A percentile compares a stretch with the other conserved stretches of the same genome.
phyloP scores from a whole-genome alignment of 2,797 vertebrate species.

The Pseudochirops cupreus region DNA sequence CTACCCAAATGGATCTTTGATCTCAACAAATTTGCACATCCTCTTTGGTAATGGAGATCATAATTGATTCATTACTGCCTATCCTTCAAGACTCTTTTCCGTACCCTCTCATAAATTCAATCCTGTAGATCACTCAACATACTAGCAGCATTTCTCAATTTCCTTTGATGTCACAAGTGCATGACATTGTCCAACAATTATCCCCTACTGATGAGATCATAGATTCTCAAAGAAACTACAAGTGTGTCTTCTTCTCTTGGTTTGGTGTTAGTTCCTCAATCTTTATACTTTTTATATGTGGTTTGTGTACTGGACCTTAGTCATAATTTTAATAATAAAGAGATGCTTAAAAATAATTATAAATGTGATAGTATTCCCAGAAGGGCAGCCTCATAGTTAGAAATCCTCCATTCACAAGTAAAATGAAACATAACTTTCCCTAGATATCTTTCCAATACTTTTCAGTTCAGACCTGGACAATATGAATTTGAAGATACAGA shows the following conservation, averaged over 20 bases:
- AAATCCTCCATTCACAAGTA: neutral
- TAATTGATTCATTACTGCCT: neutral
- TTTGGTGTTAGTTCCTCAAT: slow-evolving; percentile 1
- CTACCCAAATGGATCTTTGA: neutral
- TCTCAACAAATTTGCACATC: neutral
- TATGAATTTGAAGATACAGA: slow-evolving; percentile 30
- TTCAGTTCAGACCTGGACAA: neutral
- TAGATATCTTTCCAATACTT: slow-evolving; percentile 8
- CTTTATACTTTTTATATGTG: neutral
- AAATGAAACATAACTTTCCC: neutral
- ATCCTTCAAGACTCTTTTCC: neutral
- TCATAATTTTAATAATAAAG: slow-evolving; percentile 20
- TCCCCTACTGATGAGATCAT: neutral
- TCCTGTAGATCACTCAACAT: neutral
- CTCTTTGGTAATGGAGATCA: neutral
- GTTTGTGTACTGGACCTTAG: neutral
- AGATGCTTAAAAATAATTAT: neutral
- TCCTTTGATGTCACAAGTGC: neutral
- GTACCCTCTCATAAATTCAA: neutral
- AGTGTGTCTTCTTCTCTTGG: slow-evolving; percentile 15
- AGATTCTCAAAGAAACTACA: neutral
- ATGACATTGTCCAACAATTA: neutral
- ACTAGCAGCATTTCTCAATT: neutral
- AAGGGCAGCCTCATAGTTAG: neutral
- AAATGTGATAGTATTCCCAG: neutral